Base-by-base conservation (phyloP, 1,140 invertebrate genomes). In the Plutomurus gul region DNA sequence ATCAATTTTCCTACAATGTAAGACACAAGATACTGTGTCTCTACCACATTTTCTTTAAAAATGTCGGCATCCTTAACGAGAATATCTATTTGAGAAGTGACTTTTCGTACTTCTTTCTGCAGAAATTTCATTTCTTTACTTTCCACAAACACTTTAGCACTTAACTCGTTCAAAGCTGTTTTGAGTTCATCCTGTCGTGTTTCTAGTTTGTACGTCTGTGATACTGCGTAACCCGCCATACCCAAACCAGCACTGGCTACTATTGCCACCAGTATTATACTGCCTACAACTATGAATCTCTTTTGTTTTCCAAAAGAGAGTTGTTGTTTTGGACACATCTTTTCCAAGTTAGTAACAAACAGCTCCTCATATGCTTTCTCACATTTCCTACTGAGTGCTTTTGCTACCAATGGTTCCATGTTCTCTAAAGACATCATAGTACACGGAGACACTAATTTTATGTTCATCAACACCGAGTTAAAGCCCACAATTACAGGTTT, bases 231-330 rank as follows among this genome's bases (percentile, higher is more conserved):
- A 3, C 72, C 76, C 0, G 33, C 72, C 8, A 81, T 2, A 20
- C 76, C 76, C 36, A 78, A 16, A 6, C 73, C 51, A 18, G 73
- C 71, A 30, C 47, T 79, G 4, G 73, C 80, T 13, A 81, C 13
- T 16, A 20, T n/a, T 3, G n/a, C 76, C 0, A 77, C 20, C 0
- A 72, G 13, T 1, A 77, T 13, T 4, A 71, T n/a, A 4, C 25
- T 60, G 0, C 40, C 56, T 1, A 20, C n/a, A 20, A 77, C 0
- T 8, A 72, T 13, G 0, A 71, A 43, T 20, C 76, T 7, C 33
- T 70, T 77, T 22, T 77, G 5, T 25, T 39, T 33, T 7, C 20
- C 3, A 36, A 60, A 36, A 27, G 13, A 0, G 11, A 46, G 30
- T 4, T 30, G 11, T 1, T 4, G 8, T 40, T 60, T 6, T 0